Evolutionary conservation across 23 tunicate species (phyloP).

Genomic region (Halocynthia aurantium): DNA sequence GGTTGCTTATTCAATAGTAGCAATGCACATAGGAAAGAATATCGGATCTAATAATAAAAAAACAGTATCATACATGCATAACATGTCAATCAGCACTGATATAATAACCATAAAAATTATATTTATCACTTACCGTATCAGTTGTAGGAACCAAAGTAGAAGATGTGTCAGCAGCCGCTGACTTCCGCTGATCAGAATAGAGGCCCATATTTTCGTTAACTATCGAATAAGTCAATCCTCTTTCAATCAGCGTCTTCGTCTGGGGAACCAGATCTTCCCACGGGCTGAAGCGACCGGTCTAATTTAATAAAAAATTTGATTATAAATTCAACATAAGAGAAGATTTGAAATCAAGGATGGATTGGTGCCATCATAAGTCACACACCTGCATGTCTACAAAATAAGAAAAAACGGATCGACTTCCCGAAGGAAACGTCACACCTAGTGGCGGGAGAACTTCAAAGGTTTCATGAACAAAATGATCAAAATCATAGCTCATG

Average conservation of each 20-base stretch:
- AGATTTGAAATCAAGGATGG: not conserved
- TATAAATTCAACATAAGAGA: not conserved
- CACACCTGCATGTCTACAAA: slow-evolving; percentile 84
- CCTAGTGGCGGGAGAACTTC: slow-evolving; percentile 56
- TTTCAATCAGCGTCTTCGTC: slow-evolving; percentile 70
- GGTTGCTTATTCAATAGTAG: slow-evolving; percentile 71
- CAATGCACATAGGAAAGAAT: slow-evolving; percentile 75
- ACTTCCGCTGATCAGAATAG: slow-evolving; percentile 64
- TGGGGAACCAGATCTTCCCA: slow-evolving; percentile 83
- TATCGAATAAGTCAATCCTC: slow-evolving; percentile 67
- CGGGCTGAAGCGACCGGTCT: slow-evolving; percentile 73
- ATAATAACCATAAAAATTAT: not conserved
- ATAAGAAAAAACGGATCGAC: slow-evolving; percentile 84
- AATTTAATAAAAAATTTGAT: not conserved
- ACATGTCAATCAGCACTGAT: not conserved
- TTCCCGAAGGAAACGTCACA: slow-evolving; percentile 90
- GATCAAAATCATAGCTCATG: slow-evolving; percentile 92
- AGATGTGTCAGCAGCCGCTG: slow-evolving; percentile 63
- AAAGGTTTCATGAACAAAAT: slow-evolving; percentile 84
- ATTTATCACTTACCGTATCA: slow-evolving; percentile 46
- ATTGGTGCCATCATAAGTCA: not conserved
- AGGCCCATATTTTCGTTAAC: slow-evolving; percentile 53
- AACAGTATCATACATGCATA: not conserved
- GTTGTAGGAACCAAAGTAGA: slow-evolving; percentile 79
- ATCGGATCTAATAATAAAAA: slow-evolving; percentile 51